phyloP scores from a whole-genome alignment of 2,888 invertebrate genomes.

The Microctonus aethiopoides region DNA sequence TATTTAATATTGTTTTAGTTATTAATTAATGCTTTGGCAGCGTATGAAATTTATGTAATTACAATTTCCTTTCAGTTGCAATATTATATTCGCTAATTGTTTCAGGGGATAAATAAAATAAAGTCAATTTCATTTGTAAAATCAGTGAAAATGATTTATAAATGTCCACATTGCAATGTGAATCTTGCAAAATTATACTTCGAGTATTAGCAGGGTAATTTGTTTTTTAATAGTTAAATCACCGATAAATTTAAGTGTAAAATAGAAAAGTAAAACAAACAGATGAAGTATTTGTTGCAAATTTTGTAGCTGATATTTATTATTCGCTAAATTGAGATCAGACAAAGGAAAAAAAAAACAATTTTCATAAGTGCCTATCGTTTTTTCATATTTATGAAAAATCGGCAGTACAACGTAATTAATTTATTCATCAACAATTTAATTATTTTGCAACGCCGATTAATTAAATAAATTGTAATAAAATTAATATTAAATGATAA shows the following conservation, averaged over 20 bases:
- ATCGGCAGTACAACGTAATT: slow-evolving; percentile 24
- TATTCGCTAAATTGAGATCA: slow-evolving; percentile 32
- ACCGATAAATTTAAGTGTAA: slow-evolving; percentile 23
- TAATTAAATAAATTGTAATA: not conserved
- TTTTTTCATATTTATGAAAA: slow-evolving; percentile 38
- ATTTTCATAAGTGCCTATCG: slow-evolving; percentile 44
- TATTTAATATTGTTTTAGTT: slow-evolving; percentile 48
- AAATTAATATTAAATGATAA: not conserved
- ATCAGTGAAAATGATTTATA: not conserved
- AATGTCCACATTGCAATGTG: not conserved
- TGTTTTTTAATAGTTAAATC: no score
- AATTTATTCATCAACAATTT: not conserved
- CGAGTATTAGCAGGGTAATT: slow-evolving; percentile 15
- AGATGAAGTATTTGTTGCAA: not conserved
- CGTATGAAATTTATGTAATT: slow-evolving; percentile 13
- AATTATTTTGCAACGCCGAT: not conserved
- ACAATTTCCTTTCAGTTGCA: slow-evolving; percentile 22
- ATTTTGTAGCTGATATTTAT: slow-evolving; percentile 18
- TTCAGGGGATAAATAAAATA: slow-evolving; percentile 26
- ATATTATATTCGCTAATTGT: slow-evolving; percentile 15
- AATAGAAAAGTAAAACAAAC: not conserved
- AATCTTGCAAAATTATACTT: not conserved
- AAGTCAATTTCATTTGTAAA: slow-evolving; percentile 12
- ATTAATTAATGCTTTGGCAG: slow-evolving; percentile 46
- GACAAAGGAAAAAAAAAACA: not conserved